phyloP scores from a whole-genome alignment of 2,797 vertebrate species.

The Enteromius radiatus region DNA sequence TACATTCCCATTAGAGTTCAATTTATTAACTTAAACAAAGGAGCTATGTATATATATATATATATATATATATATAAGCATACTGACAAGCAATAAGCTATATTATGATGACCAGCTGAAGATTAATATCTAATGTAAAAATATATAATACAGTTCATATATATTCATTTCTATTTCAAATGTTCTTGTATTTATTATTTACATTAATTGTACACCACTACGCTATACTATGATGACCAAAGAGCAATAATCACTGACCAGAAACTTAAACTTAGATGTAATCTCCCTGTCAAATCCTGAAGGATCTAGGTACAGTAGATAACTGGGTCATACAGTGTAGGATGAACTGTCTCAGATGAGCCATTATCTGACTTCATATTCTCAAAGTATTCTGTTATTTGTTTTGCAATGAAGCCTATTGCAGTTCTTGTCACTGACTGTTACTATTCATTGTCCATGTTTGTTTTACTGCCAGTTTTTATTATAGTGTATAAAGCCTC shows the following conservation, averaged over 20 bases:
- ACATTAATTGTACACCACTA: neutral
- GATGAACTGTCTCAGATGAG: constrained; percentile 10
- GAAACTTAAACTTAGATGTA: constrained; percentile 10
- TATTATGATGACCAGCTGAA: neutral
- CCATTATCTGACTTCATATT: neutral
- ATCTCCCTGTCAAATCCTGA: constrained; percentile 27
- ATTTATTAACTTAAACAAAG: neutral
- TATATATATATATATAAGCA: neutral
- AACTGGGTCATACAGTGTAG: constrained; percentile 35
- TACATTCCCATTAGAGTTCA: neutral
- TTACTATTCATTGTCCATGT: constrained; percentile 7
- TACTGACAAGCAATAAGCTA: neutral
- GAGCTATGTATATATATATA: neutral
- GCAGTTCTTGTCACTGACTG: neutral
- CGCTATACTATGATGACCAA: neutral
- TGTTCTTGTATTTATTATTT: neutral
- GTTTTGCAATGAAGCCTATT: neutral
- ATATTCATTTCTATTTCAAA: neutral
- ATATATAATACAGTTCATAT: neutral
- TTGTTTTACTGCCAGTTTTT: constrained; percentile 12
- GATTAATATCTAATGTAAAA: neutral
- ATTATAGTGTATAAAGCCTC: constrained; percentile 9
- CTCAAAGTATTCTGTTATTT: constrained; percentile 4
- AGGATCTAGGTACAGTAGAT: constrained; percentile 18
- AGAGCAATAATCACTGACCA: constrained; percentile 41